Conservation (phyloP, 2,888 invertebrate species). For the Tinea trinotella region DNA sequence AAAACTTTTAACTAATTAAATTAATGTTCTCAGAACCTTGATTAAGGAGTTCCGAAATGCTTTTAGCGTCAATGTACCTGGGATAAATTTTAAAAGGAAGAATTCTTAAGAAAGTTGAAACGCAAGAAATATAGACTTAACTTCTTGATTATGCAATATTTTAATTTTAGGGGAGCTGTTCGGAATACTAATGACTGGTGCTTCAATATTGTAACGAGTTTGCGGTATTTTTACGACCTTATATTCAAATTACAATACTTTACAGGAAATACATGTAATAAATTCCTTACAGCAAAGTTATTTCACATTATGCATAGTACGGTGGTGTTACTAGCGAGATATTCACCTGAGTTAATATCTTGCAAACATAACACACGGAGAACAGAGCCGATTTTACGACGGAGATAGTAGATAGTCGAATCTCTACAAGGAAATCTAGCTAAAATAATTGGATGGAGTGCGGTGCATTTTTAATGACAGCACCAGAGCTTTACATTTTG, state of each 20-base stretch:
- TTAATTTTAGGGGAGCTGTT: constrained; percentile 12
- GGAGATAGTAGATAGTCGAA: not conserved
- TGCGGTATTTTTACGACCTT: constrained; percentile 5
- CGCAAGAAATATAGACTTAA: constrained; percentile 8
- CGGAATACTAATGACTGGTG: constrained; percentile 5
- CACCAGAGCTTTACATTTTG: not conserved
- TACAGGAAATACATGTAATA: too few relatives aligned
- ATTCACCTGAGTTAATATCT: too few relatives aligned
- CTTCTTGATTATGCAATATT: constrained; percentile 19
- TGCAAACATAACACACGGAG: not conserved
- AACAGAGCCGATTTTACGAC: not conserved
- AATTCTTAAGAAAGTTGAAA: constrained; percentile 24
- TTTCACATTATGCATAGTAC: not conserved
- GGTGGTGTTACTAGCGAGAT: too few relatives aligned
- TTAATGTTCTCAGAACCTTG: constrained; percentile 59
- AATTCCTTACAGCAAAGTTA: not conserved
- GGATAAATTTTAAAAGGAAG: constrained; percentile 32
- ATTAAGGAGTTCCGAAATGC: constrained; percentile 59
- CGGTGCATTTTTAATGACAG: not conserved
- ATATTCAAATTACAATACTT: not conserved
- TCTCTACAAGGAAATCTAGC: not conserved
- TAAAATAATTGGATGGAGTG: not conserved
- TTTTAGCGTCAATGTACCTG: constrained; percentile 52
- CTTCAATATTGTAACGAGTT: not conserved
- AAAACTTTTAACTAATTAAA: constrained; percentile 61